phyloP scores from a whole-genome alignment of 2,797 vertebrate species.

The Eulemur rubriventer region DNA sequence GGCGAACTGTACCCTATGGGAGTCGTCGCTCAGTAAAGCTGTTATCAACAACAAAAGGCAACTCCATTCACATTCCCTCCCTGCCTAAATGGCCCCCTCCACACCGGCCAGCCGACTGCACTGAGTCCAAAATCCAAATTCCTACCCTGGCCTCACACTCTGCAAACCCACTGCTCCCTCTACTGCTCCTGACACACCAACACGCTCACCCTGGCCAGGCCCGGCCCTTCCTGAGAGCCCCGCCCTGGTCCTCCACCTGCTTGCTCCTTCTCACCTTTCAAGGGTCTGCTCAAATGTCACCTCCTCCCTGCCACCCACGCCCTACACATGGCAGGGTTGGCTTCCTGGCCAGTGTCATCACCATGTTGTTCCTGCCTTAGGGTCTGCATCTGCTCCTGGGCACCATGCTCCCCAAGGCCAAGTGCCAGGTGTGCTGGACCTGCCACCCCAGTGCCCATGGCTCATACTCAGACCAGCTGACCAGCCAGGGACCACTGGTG shows the following conservation, averaged over 20 bases:
- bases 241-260: background rate
- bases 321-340: background rate
- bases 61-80: background rate
- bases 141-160: no score
- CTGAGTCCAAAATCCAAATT: background rate
- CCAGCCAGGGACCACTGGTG: background rate
- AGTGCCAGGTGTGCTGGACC: background rate
- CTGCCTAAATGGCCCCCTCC: background rate
- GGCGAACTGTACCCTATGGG: fast-evolving
- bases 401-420: background rate
- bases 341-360: background rate
- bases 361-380: background rate
- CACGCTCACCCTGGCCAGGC: background rate
- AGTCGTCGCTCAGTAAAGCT: background rate
- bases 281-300: background rate
- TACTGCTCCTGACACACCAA: background rate
- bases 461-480: background rate
- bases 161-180: no score
- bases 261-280: background rate
- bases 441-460: background rate
- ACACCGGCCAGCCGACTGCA: fast-evolving
- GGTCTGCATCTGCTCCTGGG: background rate
- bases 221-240: background rate
- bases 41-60: background rate
- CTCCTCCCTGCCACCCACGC: no score